These are phyloP conservation scores for Dendroctonus ponderosae DNA, from an alignment of 1,140 invertebrate species.

Conservation along the genomic window DNA sequence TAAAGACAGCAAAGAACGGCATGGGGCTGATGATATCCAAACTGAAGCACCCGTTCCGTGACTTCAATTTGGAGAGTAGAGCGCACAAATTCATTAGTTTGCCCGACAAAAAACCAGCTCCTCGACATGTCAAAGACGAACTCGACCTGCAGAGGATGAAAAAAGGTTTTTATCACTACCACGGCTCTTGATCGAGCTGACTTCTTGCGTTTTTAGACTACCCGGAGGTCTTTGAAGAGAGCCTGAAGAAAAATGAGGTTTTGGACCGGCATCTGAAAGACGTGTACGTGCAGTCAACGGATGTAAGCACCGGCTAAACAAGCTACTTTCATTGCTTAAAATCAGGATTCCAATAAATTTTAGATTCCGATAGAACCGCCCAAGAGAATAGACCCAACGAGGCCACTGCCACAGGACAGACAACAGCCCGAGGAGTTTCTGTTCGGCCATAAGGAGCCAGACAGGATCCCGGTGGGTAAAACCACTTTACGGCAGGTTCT, in stretches of 20 bases:
- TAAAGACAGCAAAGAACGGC: too few relatives aligned
- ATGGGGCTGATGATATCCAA: slow-evolving; percentile 58
- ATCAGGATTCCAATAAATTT: slow-evolving; percentile 6
- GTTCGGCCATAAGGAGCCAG: slow-evolving; percentile 59
- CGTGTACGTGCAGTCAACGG: slow-evolving; percentile 67
- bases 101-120: slow-evolving; percentile 66
- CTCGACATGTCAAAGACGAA: slow-evolving; percentile 58
- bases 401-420: slow-evolving; percentile 54
- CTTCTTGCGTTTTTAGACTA: slow-evolving; percentile 54
- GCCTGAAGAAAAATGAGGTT: slow-evolving; percentile 58
- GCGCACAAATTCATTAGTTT: slow-evolving; percentile 65
- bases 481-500: slow-evolving; percentile 56
- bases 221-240: slow-evolving; percentile 59
- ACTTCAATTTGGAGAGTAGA: slow-evolving; percentile 70
- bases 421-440: slow-evolving; percentile 50
- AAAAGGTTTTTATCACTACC: slow-evolving; percentile 48
- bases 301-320: slow-evolving; percentile 46
- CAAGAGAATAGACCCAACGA: slow-evolving; percentile 39
- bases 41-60: slow-evolving; percentile 54
- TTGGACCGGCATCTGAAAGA: slow-evolving; percentile 63
- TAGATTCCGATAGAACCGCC: slow-evolving; percentile 22
- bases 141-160: slow-evolving; percentile 62
- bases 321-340: slow-evolving; percentile 16
- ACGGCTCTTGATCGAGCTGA: neutral
- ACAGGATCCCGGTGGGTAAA: slow-evolving; percentile 53